Conservation (phyloP, 2,797 vertebrate genomes). For the Pseudochromis fuscus region DNA sequence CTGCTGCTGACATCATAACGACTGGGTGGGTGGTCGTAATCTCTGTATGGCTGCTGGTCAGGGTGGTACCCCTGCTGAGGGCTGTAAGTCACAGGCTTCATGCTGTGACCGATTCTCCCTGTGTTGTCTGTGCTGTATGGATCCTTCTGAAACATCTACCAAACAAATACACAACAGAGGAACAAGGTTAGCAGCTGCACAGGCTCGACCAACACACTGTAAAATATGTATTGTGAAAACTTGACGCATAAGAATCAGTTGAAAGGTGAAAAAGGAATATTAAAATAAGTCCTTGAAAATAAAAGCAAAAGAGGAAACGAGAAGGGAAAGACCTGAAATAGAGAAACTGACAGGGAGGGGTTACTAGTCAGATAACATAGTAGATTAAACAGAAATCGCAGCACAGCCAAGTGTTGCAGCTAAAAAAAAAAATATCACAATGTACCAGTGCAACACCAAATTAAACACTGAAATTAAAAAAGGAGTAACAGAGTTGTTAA, state of each 20-base stretch:
- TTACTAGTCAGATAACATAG: slow-evolving; percentile 80
- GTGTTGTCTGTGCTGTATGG: slow-evolving; percentile 86
- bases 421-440: slow-evolving; percentile 52
- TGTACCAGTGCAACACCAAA: slow-evolving; percentile 55
- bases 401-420: slow-evolving; percentile 59
- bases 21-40: slow-evolving; percentile 91
- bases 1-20: slow-evolving; percentile 86
- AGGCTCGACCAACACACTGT: not conserved
- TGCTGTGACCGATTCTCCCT: slow-evolving; percentile 84
- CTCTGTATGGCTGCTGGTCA: slow-evolving; percentile 90
- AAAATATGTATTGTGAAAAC: slow-evolving; percentile 32
- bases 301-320: slow-evolving; percentile 71
- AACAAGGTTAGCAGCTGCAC: slow-evolving; percentile 18
- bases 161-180: slow-evolving; percentile 57
- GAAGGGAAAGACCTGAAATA: slow-evolving; percentile 87
- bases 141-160: slow-evolving; percentile 93
- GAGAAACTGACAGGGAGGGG: slow-evolving; percentile 85
- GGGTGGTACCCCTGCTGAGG: slow-evolving; percentile 86
- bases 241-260: slow-evolving; percentile 35
- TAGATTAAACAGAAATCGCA: slow-evolving; percentile 68
- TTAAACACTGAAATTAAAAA: slow-evolving; percentile 59
- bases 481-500: slow-evolving; percentile 40
- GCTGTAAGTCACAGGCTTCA: slow-evolving; percentile 89
- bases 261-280: slow-evolving; percentile 42
- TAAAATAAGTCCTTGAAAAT: slow-evolving; percentile 68